phyloP scores from a whole-genome alignment of 2,113 vertebrate genomes.

The Osmerus mordax region DNA sequence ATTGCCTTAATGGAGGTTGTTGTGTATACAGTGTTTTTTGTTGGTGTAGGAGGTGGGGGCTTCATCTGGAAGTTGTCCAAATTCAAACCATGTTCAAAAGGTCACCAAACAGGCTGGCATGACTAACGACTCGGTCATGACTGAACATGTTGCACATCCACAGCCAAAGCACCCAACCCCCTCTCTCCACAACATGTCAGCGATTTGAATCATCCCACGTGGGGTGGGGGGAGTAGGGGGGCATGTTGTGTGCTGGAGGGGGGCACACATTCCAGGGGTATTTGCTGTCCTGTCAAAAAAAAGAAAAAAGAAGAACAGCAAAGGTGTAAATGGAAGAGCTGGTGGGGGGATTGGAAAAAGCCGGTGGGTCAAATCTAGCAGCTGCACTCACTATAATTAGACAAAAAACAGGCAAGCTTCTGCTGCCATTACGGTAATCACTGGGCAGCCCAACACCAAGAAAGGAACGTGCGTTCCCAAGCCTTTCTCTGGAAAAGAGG shows the following conservation, averaged over 20 bases:
- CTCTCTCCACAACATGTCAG: conserved; percentile 40
- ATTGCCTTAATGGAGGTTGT: no score
- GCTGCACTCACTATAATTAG: conserved; percentile 78
- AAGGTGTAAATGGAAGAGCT: conserved; percentile 14
- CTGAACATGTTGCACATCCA: conserved; percentile 22
- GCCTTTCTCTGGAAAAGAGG: conserved; percentile 49
- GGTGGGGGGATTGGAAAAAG: background rate
- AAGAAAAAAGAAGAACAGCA: conserved; percentile 23
- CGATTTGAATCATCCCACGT: conserved; percentile 28
- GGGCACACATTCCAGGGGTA: conserved; percentile 42
- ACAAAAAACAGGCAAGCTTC: conserved; percentile 38
- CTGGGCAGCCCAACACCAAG: conserved; percentile 58
- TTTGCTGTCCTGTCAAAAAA: conserved; percentile 27
- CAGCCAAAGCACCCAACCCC: conserved; percentile 15
- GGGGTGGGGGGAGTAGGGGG: background rate
- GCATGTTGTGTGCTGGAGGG: background rate
- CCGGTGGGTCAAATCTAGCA: conserved; percentile 47
- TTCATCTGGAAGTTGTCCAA: conserved; percentile 44
- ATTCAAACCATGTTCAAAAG: conserved; percentile 37
- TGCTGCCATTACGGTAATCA: conserved; percentile 49
- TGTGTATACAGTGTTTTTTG: no score
- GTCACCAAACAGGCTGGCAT: conserved; percentile 17
- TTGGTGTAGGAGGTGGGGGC: background rate
- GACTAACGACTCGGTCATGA: background rate
- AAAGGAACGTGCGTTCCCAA: conserved; percentile 61